A percentile compares a stretch with the other conserved stretches of the same genome.
Evolutionary conservation across 2,113 vertebrate species (phyloP).

Genomic region (Megatriorchis doriae): DNA sequence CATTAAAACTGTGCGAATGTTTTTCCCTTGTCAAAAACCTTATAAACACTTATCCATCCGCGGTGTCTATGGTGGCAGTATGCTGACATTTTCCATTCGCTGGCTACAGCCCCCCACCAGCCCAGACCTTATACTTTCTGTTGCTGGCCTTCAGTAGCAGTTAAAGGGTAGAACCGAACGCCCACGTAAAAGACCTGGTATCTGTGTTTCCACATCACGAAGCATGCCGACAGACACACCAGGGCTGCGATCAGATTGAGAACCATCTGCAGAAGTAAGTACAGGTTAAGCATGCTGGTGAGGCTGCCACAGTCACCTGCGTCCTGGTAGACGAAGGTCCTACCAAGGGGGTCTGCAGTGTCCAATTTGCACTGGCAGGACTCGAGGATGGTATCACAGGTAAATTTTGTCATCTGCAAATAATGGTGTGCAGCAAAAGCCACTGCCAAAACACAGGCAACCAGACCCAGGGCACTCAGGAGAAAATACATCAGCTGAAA

Average conservation of each 20-base stretch:
- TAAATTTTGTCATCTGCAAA: constrained; percentile 75
- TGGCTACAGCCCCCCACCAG: not conserved
- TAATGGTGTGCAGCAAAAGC: constrained; percentile 87
- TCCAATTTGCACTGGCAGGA: constrained; percentile 85
- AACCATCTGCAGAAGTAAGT: constrained; percentile 85
- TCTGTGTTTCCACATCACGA: constrained; percentile 95
- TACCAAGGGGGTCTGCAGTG: constrained; percentile 79
- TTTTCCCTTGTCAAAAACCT: not conserved
- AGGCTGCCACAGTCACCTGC: constrained; percentile 78
- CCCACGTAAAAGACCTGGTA: constrained; percentile 95
- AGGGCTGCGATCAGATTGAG: constrained; percentile 84
- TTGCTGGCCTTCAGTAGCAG: constrained; percentile 56
- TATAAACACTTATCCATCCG: not conserved
- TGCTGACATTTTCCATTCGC: not conserved
- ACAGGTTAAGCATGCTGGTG: constrained; percentile 79
- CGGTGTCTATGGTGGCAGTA: not conserved
- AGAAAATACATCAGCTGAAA: constrained; percentile 89
- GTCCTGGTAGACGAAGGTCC: constrained; percentile 81
- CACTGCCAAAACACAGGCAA: constrained; percentile 82
- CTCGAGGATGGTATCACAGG: constrained; percentile 54
- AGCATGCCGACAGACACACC: constrained; percentile 82
- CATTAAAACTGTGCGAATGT: not conserved
- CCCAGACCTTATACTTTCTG: constrained; percentile 76
- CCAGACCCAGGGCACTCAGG: constrained; percentile 82
- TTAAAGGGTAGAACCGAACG: constrained; percentile 67